Conservation (phyloP, 2,888 invertebrate genomes). For the Ormyrus thymus region DNA sequence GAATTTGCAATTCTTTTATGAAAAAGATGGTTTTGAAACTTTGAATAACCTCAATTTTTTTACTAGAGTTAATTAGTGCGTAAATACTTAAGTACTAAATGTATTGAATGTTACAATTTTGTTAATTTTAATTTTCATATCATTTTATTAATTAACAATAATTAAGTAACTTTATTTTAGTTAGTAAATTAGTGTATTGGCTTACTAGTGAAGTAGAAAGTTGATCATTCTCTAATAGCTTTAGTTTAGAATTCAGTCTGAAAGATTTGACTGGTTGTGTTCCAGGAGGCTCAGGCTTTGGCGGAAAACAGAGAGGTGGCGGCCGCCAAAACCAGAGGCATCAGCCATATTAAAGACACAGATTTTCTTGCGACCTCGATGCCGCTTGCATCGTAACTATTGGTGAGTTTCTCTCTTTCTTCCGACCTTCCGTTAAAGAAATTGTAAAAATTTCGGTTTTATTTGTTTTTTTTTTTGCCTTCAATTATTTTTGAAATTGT, state of each 20-base stretch:
- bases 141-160: conserved; percentile 42
- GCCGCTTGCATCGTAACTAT: conserved; percentile 72
- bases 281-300: conserved; percentile 81
- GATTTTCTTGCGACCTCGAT: conserved; percentile 72
- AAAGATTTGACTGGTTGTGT: conserved; percentile 67
- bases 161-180: conserved; percentile 45
- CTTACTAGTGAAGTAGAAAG: conserved; percentile 55
- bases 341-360: conserved; percentile 85
- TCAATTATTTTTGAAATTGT: conserved; percentile 23
- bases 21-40: background rate
- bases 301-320: conserved; percentile 89
- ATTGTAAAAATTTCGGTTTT: conserved; percentile 13
- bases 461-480: conserved; percentile 17
- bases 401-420: conserved; percentile 71
- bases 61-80: conserved; percentile 38
- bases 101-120: conserved; percentile 34
- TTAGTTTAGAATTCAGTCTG: conserved; percentile 48
- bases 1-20: conserved; percentile 62
- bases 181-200: conserved; percentile 55
- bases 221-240: conserved; percentile 45
- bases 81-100: conserved; percentile 39
- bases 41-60: conserved; percentile 20
- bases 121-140: conserved; percentile 45
- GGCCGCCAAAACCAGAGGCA: conserved; percentile 86
- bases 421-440: conserved; percentile 43